These are phyloP conservation scores for Ciconia stormi DNA, from an alignment of 2,113 vertebrate species.

Conservation along the genomic window DNA sequence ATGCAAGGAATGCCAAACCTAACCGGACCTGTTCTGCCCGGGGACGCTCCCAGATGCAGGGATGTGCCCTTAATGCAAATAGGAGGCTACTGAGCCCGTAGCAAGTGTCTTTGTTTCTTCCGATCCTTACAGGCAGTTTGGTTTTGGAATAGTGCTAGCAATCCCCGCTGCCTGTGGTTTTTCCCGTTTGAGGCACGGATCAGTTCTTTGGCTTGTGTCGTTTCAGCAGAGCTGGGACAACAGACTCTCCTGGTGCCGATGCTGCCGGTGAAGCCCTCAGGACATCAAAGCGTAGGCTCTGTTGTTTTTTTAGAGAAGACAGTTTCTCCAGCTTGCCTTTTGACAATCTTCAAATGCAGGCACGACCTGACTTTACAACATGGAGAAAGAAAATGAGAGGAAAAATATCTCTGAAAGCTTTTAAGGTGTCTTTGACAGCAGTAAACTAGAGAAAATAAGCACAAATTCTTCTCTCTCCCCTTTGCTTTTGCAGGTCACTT, in stretches of 20 bases:
- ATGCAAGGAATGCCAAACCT: not conserved
- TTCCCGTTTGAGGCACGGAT: accelerated
- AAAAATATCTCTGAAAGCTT: not conserved
- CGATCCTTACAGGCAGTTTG: accelerated
- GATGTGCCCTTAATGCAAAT: accelerated
- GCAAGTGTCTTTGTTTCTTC: accelerated
- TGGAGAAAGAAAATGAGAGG: not conserved
- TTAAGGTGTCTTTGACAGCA: constrained; percentile 35
- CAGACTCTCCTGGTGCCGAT: not conserved
- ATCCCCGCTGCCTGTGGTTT: accelerated
- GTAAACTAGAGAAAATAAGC: constrained; percentile 46
- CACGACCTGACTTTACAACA: constrained; percentile 33
- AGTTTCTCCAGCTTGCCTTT: constrained; percentile 38
- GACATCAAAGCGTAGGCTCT: not conserved
- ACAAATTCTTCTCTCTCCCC: not conserved
- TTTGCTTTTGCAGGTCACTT: constrained; percentile 44
- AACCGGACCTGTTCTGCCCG: accelerated
- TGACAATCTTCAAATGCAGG: constrained; percentile 29
- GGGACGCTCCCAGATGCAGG: not conserved
- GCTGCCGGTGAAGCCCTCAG: not conserved
- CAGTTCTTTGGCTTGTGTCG: accelerated
- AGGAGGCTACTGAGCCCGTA: not conserved
- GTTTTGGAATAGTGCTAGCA: accelerated
- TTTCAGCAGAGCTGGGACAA: not conserved
- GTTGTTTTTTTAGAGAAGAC: not conserved